These are phyloP conservation scores for Mesorhabditis spiculigera DNA, from an alignment of 2,888 invertebrate genomes.

Conservation along the genomic window DNA sequence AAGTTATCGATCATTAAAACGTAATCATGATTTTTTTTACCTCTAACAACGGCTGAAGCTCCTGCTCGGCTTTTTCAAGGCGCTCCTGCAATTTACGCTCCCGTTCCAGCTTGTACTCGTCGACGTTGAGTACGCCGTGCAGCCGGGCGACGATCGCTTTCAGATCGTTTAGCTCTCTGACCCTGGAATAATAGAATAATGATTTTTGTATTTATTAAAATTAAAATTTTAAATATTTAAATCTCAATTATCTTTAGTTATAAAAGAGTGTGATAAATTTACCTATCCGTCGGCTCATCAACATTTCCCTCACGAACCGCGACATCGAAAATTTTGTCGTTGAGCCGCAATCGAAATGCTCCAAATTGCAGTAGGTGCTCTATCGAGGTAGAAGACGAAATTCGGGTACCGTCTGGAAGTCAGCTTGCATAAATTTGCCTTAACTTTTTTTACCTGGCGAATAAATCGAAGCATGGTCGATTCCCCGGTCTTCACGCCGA, in stretches of 20 bases:
- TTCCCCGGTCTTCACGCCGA: conserved; percentile 48
- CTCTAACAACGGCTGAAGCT: conserved; percentile 66
- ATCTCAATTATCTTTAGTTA: not conserved
- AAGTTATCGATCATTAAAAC: conserved; percentile 11
- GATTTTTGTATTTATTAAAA: not conserved
- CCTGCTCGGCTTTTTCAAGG: conserved; percentile 77
- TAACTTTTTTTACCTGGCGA: conserved; percentile 27
- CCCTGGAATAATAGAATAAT: conserved; percentile 17
- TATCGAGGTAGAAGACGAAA: conserved; percentile 86
- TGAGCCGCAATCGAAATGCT: conserved; percentile 30
- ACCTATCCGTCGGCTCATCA: conserved; percentile 15
- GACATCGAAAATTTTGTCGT: conserved; percentile 30
- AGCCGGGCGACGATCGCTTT: conserved; percentile 71
- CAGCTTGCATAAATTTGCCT: not conserved
- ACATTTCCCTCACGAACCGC: conserved; percentile 20
- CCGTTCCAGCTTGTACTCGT: conserved; percentile 77
- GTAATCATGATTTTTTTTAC: conserved; percentile 16
- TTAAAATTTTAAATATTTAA: not conserved
- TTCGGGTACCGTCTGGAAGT: conserved; percentile 74
- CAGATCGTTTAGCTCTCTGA: conserved; percentile 34
- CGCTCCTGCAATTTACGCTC: conserved; percentile 76
- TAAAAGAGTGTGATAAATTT: not conserved
- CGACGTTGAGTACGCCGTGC: conserved; percentile 85
- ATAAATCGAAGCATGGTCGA: conserved; percentile 52
- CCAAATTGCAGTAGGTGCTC: conserved; percentile 75